Conservation (phyloP, 1,140 invertebrate genomes). For the Pogonognathellus flavescens region DNA sequence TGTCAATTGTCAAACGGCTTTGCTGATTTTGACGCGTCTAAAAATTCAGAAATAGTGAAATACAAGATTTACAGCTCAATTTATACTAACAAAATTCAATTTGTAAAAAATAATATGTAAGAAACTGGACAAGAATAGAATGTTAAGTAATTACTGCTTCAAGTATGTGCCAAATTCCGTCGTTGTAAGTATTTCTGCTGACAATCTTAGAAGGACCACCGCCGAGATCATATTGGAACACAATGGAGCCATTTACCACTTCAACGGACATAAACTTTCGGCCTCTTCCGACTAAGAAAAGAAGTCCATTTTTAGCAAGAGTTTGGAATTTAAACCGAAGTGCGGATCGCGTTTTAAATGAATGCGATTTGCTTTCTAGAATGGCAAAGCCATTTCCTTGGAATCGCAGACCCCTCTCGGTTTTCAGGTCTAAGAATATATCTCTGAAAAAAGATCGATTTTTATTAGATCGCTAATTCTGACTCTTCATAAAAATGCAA, state of each 20-base stretch:
- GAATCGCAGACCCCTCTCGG: conserved; percentile 84
- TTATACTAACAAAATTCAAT: neutral
- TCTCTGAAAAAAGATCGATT: conserved; percentile 73
- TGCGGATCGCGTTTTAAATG: conserved; percentile 74
- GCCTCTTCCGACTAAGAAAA: conserved; percentile 85
- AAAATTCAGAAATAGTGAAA: neutral
- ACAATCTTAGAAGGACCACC: conserved; percentile 74
- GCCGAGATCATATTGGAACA: conserved; percentile 78
- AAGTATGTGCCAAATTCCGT: conserved; percentile 86
- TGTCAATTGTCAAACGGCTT: conserved; percentile 78
- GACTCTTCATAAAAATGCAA: too few species aligned
- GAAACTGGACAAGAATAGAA: too few species aligned
- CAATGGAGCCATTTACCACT: conserved; percentile 71
- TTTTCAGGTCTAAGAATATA: conserved; percentile 75
- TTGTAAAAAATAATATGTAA: too few species aligned
- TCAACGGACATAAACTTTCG: conserved; percentile 87
- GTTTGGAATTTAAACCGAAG: conserved; percentile 88
- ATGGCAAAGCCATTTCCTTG: conserved; percentile 87
- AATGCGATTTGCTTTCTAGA: conserved; percentile 75
- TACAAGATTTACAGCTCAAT: neutral
- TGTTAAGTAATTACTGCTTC: conserved; percentile 73
- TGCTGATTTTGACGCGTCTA: conserved; percentile 74
- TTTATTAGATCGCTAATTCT: too few species aligned
- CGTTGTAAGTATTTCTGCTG: conserved; percentile 79
- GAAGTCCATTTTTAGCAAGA: conserved; percentile 84